Evolutionary conservation across 2,797 vertebrate genomes (phyloP).

Genomic region (Phyllotis vaccarum): DNA sequence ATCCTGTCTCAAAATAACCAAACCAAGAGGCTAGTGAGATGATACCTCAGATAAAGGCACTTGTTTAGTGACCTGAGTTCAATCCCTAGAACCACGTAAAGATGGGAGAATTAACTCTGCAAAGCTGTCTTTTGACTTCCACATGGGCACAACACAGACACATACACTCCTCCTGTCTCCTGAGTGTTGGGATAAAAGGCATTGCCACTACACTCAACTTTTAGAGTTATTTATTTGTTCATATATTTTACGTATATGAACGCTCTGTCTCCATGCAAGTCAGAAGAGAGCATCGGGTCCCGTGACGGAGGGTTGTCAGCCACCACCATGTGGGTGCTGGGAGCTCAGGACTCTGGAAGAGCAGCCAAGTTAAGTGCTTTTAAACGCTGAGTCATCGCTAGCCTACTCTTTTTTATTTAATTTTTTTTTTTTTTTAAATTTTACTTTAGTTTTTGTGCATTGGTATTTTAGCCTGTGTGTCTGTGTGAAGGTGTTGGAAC

Average conservation of each 20-base stretch:
- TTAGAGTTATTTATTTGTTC: neutral
- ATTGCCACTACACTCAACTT: neutral
- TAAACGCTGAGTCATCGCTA: neutral
- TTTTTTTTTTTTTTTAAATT: too few relatives aligned
- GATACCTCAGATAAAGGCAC: neutral
- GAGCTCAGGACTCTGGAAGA: neutral
- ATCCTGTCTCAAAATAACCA: neutral
- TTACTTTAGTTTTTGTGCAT: too few relatives aligned
- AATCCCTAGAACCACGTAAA: neutral
- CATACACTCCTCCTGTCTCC: neutral
- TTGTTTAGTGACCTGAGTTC: neutral
- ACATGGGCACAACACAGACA: neutral
- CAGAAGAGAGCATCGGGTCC: neutral
- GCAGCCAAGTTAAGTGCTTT: neutral
- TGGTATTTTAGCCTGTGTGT: too few relatives aligned
- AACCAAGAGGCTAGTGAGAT: neutral
- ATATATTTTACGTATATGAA: neutral
- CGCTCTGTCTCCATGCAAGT: neutral
- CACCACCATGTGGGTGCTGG: neutral
- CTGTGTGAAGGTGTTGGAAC: too few relatives aligned
- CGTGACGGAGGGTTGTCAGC: neutral
- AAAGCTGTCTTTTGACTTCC: neutral
- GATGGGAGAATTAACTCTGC: neutral
- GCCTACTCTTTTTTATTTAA: neutral
- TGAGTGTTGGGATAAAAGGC: neutral